These are phyloP conservation scores for Stichopus chloronotus DNA, from an alignment of 35 echinoderm and acorn worm genomes.

Conservation along the genomic window DNA sequence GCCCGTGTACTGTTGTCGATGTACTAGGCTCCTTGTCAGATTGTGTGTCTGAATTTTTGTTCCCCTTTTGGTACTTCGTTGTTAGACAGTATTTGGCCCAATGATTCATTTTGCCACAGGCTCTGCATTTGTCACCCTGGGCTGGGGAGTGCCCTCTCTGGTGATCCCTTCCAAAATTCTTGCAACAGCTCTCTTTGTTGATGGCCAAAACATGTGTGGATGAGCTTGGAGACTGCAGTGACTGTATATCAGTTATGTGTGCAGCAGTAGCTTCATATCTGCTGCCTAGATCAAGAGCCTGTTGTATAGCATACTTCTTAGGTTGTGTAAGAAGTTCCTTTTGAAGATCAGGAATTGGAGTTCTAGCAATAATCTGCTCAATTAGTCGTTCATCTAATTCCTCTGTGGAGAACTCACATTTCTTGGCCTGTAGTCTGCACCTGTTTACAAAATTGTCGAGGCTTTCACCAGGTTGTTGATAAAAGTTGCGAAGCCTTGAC, in stretches of 20 bases:
- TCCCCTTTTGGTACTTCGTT: background rate
- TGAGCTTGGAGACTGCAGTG: background rate
- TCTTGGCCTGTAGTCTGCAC: slow-evolving; percentile 11
- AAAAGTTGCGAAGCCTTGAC: background rate
- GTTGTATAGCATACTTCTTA: slow-evolving; percentile 12
- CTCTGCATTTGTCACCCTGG: background rate
- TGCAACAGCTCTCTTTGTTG: slow-evolving; percentile 24
- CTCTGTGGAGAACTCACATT: slow-evolving; percentile 18
- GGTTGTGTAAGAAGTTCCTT: slow-evolving; percentile 31
- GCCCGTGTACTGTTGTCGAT: background rate
- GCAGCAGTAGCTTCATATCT: slow-evolving; percentile 46
- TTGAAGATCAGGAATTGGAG: slow-evolving; percentile 54
- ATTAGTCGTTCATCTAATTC: slow-evolving; percentile 44
- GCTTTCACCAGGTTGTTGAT: slow-evolving; percentile 13
- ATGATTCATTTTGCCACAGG: slow-evolving; percentile 35
- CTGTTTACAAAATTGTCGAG: slow-evolving; percentile 15
- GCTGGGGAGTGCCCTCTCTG: slow-evolving; percentile 20
- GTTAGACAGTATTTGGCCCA: slow-evolving; percentile 17
- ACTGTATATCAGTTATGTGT: slow-evolving; percentile 41
- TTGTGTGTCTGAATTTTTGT: background rate
- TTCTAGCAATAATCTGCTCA: slow-evolving; percentile 62
- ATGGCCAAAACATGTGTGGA: background rate
- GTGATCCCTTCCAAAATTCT: slow-evolving; percentile 53
- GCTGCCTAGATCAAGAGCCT: slow-evolving; percentile 17
- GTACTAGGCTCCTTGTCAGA: background rate